Conservation (phyloP, 64 coral and sea anemone species). For the Actinia tenebrosa region DNA sequence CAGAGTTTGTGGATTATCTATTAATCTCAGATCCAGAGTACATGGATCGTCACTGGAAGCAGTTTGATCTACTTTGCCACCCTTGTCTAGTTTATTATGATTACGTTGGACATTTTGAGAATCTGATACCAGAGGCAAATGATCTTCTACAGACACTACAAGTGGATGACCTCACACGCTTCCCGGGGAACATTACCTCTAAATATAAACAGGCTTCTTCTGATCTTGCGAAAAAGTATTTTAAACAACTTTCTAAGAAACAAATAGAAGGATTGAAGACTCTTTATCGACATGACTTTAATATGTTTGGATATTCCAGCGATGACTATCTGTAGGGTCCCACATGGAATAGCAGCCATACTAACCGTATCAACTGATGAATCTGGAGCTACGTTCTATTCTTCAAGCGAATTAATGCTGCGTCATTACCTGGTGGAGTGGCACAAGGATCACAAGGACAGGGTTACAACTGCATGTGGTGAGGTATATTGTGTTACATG, state of each 20-base stretch:
- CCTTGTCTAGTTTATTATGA: constrained; percentile 94
- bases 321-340: constrained; percentile 37
- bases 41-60: constrained; percentile 87
- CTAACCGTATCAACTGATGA: background rate
- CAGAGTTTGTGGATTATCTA: constrained; percentile 86
- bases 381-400: background rate
- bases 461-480: background rate
- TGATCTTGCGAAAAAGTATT: constrained; percentile 58
- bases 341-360: background rate
- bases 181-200: constrained; percentile 81
- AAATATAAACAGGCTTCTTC: constrained; percentile 58
- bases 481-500: background rate
- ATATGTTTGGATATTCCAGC: constrained; percentile 90
- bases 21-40: constrained; percentile 51
- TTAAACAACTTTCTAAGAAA: constrained; percentile 49
- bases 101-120: constrained; percentile 90
- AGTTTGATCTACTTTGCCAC: constrained; percentile 71
- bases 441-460: background rate
- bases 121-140: constrained; percentile 61
- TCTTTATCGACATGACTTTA: constrained; percentile 84
- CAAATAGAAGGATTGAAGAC: constrained; percentile 62
- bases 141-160: constrained; percentile 52
- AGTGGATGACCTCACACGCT: constrained; percentile 48
- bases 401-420: background rate
- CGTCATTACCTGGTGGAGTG: background rate